Evolutionary conservation across 2,113 vertebrate genomes (phyloP).

Genomic region (Macroglossus sobrinus): DNA sequence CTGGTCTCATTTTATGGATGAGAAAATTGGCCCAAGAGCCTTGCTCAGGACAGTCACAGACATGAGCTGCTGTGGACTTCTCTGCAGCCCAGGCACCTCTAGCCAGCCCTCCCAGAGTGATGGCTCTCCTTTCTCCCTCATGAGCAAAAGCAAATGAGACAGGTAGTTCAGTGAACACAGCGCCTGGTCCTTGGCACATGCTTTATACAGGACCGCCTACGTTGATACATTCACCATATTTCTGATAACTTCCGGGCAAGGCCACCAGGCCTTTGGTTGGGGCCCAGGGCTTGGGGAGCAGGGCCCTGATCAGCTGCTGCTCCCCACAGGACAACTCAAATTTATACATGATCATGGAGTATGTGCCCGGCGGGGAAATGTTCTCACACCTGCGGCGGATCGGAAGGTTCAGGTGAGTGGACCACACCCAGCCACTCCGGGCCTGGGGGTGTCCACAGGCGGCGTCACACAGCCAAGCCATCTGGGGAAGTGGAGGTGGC

Average conservation of each 20-base stretch:
- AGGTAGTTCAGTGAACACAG: no score
- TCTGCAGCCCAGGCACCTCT: neutral
- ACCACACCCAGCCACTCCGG: neutral
- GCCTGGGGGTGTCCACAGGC: neutral
- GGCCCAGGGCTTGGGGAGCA: neutral
- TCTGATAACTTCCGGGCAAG: neutral
- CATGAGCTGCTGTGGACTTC: neutral
- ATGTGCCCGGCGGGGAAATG: constrained; percentile 94
- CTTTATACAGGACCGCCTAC: neutral
- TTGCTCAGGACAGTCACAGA: neutral
- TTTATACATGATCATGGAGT: constrained; percentile 97
- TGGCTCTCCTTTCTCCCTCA: neutral
- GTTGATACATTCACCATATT: neutral
- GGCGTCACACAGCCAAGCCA: fast-evolving
- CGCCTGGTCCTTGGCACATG: fast-evolving
- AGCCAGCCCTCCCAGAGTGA: neutral
- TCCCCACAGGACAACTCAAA: constrained; percentile 87
- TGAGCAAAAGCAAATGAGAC: neutral
- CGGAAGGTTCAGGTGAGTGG: constrained; percentile 87
- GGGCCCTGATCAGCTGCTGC: neutral
- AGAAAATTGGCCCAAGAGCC: neutral
- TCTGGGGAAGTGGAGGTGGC: neutral
- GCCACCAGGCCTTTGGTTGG: neutral
- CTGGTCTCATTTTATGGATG: neutral
- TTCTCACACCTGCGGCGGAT: constrained; percentile 94